Base-by-base conservation (phyloP, 2,113 vertebrate species). In the Antechinus stuartii region DNA sequence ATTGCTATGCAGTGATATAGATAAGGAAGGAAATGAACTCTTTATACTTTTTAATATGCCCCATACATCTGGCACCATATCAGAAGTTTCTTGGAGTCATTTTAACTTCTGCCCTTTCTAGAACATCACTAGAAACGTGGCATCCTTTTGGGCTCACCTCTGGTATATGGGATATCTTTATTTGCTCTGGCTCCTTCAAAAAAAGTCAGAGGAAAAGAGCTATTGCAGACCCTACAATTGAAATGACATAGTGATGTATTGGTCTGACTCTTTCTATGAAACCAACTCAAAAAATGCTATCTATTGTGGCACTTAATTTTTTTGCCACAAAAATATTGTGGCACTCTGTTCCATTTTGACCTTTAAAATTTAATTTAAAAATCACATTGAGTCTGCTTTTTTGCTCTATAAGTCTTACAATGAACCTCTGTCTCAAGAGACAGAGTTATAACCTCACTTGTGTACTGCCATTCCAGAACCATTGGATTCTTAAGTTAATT, bases 1-100 rank as follows among this genome's bases (percentile, higher is more conserved):
- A 96, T 94, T 97, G 76, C 55, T 95, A 22, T 95, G 92, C 97
- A 54, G 90, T 94, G 90, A 92, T 84, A 90, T 92, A 94, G 11
- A n/a, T n/a, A 76, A n/a, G 3, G 35, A 11, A 16, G 3, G 11
- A 35, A 19, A 76, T 68, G 57, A 68, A 35, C 57, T 68, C 57
- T 68, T 68, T 68, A 76, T 30, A 96, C 52, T 47, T 61, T 89
- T 97, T 93, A 47, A 55, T 49, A 23, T 90, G 8, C 25, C 92
- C 89, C 93, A 76, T 91, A 8, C 24, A 91, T 56, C 61, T 94
- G 50, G 42, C 91, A 22, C 30, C 92, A 22, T 95, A 93, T 23
- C 30, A 16, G 91, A 92, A 92, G 12, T 16, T 91, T 95, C 57
- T 95, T 93, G 47, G 35, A 76, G 61, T 76, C 30, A 76, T 76